Evolutionary conservation across 2,888 invertebrate genomes (phyloP).

Genomic region (Idaea dimidiata): DNA sequence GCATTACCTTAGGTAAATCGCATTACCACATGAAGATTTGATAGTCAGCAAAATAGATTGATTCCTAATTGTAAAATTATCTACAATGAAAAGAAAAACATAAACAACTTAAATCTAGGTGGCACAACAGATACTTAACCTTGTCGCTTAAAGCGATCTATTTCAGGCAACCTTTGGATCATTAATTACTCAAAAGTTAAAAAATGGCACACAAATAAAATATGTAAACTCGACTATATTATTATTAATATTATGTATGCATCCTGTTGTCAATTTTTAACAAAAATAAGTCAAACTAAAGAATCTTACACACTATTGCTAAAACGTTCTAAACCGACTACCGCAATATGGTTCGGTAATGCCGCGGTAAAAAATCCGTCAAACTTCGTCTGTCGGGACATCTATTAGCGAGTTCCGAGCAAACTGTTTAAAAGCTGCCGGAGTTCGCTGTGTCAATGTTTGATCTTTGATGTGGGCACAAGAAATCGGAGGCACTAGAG

Average conservation of each 20-base stretch:
- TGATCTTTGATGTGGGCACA: slow-evolving; percentile 40
- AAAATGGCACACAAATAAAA: neutral
- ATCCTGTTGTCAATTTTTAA: neutral
- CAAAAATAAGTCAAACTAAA: slow-evolving; percentile 20
- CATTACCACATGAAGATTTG: too few relatives aligned
- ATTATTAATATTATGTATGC: neutral
- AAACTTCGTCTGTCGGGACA: slow-evolving; percentile 49
- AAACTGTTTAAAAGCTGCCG: slow-evolving; percentile 77
- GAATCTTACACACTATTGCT: slow-evolving; percentile 37
- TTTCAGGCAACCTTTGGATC: too few relatives aligned
- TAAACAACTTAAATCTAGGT: too few relatives aligned
- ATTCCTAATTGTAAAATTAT: too few relatives aligned
- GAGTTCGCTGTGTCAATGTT: slow-evolving; percentile 72
- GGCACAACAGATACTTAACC: too few relatives aligned
- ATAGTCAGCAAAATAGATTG: too few relatives aligned
- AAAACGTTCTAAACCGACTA: slow-evolving; percentile 28
- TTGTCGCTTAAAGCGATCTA: too few relatives aligned
- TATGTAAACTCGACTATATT: neutral
- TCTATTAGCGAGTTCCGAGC: slow-evolving; percentile 67
- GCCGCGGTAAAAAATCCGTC: slow-evolving; percentile 35
- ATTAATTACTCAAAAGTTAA: neutral
- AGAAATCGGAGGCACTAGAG: slow-evolving; percentile 34
- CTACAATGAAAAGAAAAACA: too few relatives aligned
- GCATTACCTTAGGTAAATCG: too few relatives aligned
- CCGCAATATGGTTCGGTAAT: slow-evolving; percentile 28